Percentiles rank a stretch among this genome's conserved stretches.
These are phyloP conservation scores for Ormyrus labotus DNA, from an alignment of 2,888 invertebrate species.

Conservation along the genomic window DNA sequence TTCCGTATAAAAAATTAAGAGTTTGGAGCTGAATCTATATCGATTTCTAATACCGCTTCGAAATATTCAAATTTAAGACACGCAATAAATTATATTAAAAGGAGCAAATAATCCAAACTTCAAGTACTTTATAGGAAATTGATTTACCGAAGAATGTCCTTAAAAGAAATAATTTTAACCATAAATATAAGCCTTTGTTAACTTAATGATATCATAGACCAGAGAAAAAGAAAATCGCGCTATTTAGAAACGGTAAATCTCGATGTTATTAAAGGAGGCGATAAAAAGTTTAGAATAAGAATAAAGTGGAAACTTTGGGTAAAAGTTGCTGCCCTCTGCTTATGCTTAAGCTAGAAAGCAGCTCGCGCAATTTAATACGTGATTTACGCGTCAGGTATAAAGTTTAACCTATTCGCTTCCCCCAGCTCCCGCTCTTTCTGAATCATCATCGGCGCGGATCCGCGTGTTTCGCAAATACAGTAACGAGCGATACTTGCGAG, in stretches of 20 bases:
- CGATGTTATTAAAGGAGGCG: constrained; percentile 23
- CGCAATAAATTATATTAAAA: no score
- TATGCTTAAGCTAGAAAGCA: constrained; percentile 38
- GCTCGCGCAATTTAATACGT: constrained; percentile 50
- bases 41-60: no score
- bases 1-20: no score
- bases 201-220: no score
- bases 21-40: no score
- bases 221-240: neutral
- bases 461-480: constrained; percentile 20
- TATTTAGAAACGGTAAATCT: constrained; percentile 46
- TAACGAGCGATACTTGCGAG: constrained; percentile 33
- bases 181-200: no score
- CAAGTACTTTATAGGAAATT: no score
- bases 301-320: constrained; percentile 45
- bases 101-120: no score
- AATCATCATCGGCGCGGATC: constrained; percentile 37
- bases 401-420: constrained; percentile 19
- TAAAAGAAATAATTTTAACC: no score
- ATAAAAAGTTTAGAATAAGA: constrained; percentile 47
- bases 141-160: no score
- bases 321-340: constrained; percentile 35
- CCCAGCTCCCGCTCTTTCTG: constrained; percentile 1
- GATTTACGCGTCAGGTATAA: constrained; percentile 54
- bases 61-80: no score